Base-by-base conservation (phyloP, 2,888 invertebrate species). In the Fragum sueziense region DNA sequence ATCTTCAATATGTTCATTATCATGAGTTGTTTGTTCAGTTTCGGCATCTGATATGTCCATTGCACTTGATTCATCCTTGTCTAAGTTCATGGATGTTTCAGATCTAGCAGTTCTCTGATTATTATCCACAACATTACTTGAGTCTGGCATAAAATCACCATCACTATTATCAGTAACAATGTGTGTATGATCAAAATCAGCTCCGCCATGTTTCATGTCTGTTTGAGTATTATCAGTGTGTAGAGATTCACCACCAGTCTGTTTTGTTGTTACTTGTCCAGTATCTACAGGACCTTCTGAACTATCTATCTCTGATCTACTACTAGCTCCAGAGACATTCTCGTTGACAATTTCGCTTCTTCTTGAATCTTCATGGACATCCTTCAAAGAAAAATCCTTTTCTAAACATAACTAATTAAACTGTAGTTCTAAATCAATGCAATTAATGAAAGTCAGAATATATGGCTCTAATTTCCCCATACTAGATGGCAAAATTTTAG, bases 41-140 rank as follows among this genome's bases (percentile, higher is more conserved):
- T 62, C 62, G 34, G 33, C 25, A 33, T 62, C 62, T 62, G 62
- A 33, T 34, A 62, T 33, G 9, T 62, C 62, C 62, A 62, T 62
- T 33, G 33, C 62, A 62, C 62, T 33, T 33, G 62, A n/a, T 62
- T 62, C 62, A 14, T 27, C 57, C 17, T 47, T 4, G 17, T 47
- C 17, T 20, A 14, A 47, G 3, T 47, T 47, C 47, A 47, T 47
- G 3, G 17, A 9, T 47, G 17, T 47, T 47, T 47, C 17, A 47
- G 47, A 47, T n/a, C n/a, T n/a, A n/a, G n/a, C n/a, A 47, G 14
- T 14, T 9, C 17, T n/a, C 17, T 47, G 20, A 9, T 47, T 47
- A 47, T 14, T 47, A 47, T 9, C 17, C 4, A 2, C n/a, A 47
- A 14, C 3, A 14, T 14, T 14, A 14, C n/a, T 2, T 9, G 3